Percentiles rank a stretch among this genome's conserved stretches.
Evolutionary conservation across 2,888 invertebrate genomes (phyloP).

Genomic region (Mythimna loreyi): DNA sequence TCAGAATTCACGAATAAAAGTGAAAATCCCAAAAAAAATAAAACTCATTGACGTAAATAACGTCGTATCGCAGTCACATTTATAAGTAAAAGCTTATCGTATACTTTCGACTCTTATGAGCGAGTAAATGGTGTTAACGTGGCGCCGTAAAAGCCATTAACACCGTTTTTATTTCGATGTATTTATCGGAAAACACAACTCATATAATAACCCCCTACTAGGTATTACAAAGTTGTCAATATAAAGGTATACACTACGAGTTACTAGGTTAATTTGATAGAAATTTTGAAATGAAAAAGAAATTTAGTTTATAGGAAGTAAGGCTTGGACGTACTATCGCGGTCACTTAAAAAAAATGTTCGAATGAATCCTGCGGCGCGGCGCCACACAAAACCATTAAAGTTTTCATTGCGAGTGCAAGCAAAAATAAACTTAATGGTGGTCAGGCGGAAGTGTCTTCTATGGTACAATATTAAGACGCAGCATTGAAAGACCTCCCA

Average conservation of each 20-base stretch:
- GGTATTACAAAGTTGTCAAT: constrained; percentile 31
- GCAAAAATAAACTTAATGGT: too few species aligned
- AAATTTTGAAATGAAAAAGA: not conserved
- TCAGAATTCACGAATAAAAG: not conserved
- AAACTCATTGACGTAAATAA: constrained; percentile 36
- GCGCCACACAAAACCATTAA: too few species aligned
- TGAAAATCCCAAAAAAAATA: constrained; percentile 29
- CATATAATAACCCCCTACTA: constrained; percentile 23
- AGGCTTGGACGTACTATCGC: too few species aligned
- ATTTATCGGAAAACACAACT: constrained; percentile 61
- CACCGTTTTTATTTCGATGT: constrained; percentile 64
- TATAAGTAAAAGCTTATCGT: constrained; percentile 64
- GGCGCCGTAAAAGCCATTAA: constrained; percentile 63
- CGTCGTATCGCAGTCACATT: constrained; percentile 52
- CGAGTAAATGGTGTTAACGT: constrained; percentile 62
- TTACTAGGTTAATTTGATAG: not conserved
- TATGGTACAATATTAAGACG: too few species aligned
- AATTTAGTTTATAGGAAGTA: not conserved
- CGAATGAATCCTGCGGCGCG: too few species aligned
- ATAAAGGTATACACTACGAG: not conserved
- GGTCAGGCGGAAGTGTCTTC: too few species aligned
- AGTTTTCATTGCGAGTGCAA: too few species aligned
- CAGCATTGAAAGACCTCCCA: too few species aligned
- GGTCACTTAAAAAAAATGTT: too few species aligned
- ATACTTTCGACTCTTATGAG: constrained; percentile 58